Conservation (phyloP, 2,888 invertebrate genomes). For the Ectemnius lituratus region DNA sequence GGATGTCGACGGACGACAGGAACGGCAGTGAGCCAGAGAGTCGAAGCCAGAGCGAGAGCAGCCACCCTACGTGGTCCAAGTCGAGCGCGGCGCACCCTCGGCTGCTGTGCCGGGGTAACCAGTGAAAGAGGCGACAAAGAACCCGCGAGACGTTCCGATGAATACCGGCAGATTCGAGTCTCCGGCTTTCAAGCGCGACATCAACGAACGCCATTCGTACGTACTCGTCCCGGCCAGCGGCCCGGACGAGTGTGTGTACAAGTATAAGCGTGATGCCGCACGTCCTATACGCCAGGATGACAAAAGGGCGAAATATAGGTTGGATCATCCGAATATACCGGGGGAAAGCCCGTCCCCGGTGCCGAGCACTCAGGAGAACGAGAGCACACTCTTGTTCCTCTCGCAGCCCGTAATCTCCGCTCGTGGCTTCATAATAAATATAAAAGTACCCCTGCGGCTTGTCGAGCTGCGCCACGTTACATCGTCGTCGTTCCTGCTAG, state of each 20-base stretch:
- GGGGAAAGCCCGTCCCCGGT: slow-evolving; percentile 9
- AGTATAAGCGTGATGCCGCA: slow-evolving; percentile 7
- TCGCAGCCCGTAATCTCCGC: slow-evolving; percentile 63
- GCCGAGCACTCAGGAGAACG: slow-evolving; percentile 21
- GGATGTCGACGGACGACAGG: no score
- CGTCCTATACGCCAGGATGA: slow-evolving; percentile 60
- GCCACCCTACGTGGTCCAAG: not conserved
- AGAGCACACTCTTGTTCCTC: slow-evolving; percentile 23
- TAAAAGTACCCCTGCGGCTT: slow-evolving; percentile 69
- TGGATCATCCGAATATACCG: slow-evolving; percentile 56
- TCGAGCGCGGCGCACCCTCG: slow-evolving; percentile 8
- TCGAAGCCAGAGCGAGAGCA: not conserved
- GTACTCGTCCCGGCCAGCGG: slow-evolving; percentile 30
- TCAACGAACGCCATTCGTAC: slow-evolving; percentile 12
- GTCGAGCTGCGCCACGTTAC: not conserved
- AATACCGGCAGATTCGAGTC: slow-evolving; percentile 30
- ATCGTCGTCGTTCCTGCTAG: not conserved
- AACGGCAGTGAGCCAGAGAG: not conserved
- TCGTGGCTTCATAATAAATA: slow-evolving; percentile 74
- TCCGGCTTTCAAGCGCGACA: slow-evolving; percentile 31
- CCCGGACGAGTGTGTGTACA: slow-evolving; percentile 25
- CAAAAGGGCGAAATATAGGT: slow-evolving; percentile 69
- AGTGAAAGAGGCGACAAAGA: slow-evolving; percentile 29
- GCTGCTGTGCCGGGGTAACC: slow-evolving; percentile 17
- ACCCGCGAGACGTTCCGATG: slow-evolving; percentile 33